Base-by-base conservation (phyloP, 2,888 invertebrate species). In the Idaea straminata region DNA sequence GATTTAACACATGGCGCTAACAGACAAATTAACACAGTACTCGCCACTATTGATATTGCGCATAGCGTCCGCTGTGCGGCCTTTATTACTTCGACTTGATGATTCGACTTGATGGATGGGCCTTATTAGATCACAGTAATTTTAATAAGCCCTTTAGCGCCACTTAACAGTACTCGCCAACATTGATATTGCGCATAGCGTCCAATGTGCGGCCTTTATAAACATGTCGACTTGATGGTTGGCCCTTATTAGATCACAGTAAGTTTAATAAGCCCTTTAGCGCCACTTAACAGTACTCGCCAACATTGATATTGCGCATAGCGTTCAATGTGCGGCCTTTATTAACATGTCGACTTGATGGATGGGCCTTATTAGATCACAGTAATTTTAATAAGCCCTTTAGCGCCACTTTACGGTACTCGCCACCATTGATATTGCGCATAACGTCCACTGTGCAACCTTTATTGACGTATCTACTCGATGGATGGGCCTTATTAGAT, bases 41-140 rank as follows among this genome's bases (percentile, higher is more conserved):
- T 83, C 0, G 91, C 91, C 38, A 91, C 78, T 0, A 90, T 80
- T 0, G 88, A 90, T 57, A 91, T 77, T 0, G 78, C 85, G 66
- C 86, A 88, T 0, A 91, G 71, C 0, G 86, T 80, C 91, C 91
- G 91, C 61, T 91, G 91, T 0, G 89, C 91, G 0, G 88, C 85
- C 68, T 82, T 84, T 62, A 90, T 89, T n/a, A n/a, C n/a, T n/a
- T n/a, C n/a, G n/a, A n/a, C n/a, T n/a, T 0, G 90, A 88, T 7
- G 84, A 76, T 0, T 84, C 83, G 1, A 81, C 80, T 35, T 85
- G 83, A 1, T 82, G 77, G 4, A 78, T 72, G 0, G 84, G 78
- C 15, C 69, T 74, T 0, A 76, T 75, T 0, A 90, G 72, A n/a
- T 81, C 75, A 91, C 2, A 77, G 67, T 0, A 73, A 65, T 62